phyloP scores from a whole-genome alignment of 2,113 vertebrate genomes.

The Sprattus sprattus region DNA sequence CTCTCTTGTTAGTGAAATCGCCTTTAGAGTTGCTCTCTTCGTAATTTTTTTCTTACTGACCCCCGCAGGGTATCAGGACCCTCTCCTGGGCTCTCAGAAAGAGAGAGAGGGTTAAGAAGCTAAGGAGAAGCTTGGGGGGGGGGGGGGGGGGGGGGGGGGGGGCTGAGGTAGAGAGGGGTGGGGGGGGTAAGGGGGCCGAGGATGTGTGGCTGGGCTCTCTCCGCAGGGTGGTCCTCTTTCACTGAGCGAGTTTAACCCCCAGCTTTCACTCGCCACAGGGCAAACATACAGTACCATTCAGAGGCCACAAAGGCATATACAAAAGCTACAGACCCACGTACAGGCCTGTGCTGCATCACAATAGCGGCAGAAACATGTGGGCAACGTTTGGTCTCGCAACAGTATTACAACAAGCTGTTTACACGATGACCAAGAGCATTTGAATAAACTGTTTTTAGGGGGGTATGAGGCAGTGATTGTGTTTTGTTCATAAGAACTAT shows the following conservation, averaged over 20 bases:
- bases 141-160: neutral
- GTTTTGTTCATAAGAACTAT: neutral
- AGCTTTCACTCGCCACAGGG: slow-evolving; percentile 53
- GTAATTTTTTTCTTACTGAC: slow-evolving; percentile 33
- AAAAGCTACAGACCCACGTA: slow-evolving; percentile 41
- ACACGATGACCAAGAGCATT: slow-evolving; percentile 40
- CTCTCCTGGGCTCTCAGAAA: slow-evolving; percentile 36
- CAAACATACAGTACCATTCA: slow-evolving; percentile 63
- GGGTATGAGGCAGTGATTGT: neutral
- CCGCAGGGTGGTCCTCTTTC: slow-evolving; percentile 62
- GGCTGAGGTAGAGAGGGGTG: slow-evolving; percentile 25
- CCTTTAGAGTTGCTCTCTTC: slow-evolving; percentile 19
- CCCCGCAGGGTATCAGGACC: slow-evolving; percentile 36
- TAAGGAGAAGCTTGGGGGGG: slow-evolving; percentile 28
- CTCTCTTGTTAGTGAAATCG: slow-evolving; percentile 23
- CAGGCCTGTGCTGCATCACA: slow-evolving; percentile 50
- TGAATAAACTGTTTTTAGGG: slow-evolving; percentile 39
- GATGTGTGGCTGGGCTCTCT: slow-evolving; percentile 37
- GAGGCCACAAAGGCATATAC: slow-evolving; percentile 43
- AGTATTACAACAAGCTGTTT: slow-evolving; percentile 18
- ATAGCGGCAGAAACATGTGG: slow-evolving; percentile 46
- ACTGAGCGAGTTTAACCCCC: slow-evolving; percentile 48
- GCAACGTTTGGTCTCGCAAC: slow-evolving; percentile 45
- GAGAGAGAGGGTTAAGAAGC: slow-evolving; percentile 5
- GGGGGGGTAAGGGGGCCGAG: slow-evolving; percentile 11